These are phyloP conservation scores for Bos indicus DNA, from an alignment of 2,113 vertebrate genomes.

Conservation along the genomic window DNA sequence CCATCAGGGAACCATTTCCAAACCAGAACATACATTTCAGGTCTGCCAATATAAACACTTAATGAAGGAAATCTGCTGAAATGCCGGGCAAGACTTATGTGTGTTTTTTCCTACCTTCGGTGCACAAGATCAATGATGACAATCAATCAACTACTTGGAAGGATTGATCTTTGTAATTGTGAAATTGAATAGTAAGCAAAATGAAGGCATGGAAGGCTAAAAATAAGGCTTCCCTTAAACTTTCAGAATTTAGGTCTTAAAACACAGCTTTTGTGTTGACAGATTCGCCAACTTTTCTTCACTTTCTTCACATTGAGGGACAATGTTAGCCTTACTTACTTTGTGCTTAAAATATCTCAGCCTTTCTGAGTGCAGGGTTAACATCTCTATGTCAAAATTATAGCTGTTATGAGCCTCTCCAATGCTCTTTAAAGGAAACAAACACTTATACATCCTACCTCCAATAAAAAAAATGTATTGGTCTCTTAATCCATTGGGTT, in stretches of 20 bases:
- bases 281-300: background rate
- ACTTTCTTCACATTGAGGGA: background rate
- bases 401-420: background rate
- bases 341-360: background rate
- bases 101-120: background rate
- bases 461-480: background rate
- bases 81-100: slow-evolving; percentile 24
- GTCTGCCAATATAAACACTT: slow-evolving; percentile 62
- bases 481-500: background rate
- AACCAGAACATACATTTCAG: slow-evolving; percentile 11
- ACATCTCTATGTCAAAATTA: background rate
- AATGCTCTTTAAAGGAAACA: background rate
- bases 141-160: slow-evolving; percentile 58
- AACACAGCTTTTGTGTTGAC: background rate
- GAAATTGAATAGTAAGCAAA: slow-evolving; percentile 47
- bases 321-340: background rate
- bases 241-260: slow-evolving; percentile 29
- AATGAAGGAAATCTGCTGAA: slow-evolving; percentile 63
- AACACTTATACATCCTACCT: background rate
- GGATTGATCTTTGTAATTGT: slow-evolving; percentile 54
- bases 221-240: slow-evolving; percentile 11
- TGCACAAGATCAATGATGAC: slow-evolving; percentile 56
- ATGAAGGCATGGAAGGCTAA: slow-evolving; percentile 18
- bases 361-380: background rate
- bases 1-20: slow-evolving; percentile 32